Evolutionary conservation across 2,797 vertebrate genomes (phyloP).

Genomic region (Enteromius paludinosus): DNA sequence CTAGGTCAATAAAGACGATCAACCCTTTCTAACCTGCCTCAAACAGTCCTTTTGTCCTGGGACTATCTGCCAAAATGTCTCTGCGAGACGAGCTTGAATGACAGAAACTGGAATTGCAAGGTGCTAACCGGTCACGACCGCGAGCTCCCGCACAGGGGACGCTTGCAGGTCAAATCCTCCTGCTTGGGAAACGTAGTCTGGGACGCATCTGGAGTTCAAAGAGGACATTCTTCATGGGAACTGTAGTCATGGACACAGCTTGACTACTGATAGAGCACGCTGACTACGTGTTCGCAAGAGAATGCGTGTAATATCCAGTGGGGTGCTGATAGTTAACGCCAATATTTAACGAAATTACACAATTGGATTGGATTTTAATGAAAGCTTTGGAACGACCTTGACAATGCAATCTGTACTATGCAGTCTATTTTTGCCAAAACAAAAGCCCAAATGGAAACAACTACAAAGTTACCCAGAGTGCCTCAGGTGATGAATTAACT

Average conservation of each 20-base stretch:
- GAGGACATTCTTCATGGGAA: constrained; percentile 54
- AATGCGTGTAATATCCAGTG: constrained; percentile 38
- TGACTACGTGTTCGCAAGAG: constrained; percentile 23
- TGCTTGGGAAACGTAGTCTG: constrained; percentile 46
- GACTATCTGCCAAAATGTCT: constrained; percentile 42
- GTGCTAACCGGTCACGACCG: constrained; percentile 47
- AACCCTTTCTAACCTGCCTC: constrained; percentile 31
- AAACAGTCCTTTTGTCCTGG: neutral
- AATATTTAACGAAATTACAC: constrained; percentile 10
- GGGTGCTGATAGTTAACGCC: constrained; percentile 23
- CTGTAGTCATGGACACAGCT: constrained; percentile 55
- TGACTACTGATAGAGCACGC: constrained; percentile 46
- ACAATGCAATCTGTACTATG: constrained; percentile 31
- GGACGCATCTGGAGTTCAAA: constrained; percentile 53
- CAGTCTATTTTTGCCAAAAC: constrained; percentile 45
- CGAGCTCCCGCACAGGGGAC: constrained; percentile 4
- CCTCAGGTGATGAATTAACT: constrained; percentile 23
- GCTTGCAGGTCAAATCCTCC: constrained; percentile 12
- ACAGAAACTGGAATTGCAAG: constrained; percentile 49
- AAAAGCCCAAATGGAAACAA: constrained; percentile 13
- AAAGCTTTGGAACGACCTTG: constrained; percentile 37
- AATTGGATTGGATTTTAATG: neutral
- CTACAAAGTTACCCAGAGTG: constrained; percentile 26
- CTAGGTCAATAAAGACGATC: neutral
- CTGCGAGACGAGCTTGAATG: constrained; percentile 32